Base-by-base conservation (phyloP, 35 echinoderm and acorn worm species). In the Heliocidaris tuberculata region DNA sequence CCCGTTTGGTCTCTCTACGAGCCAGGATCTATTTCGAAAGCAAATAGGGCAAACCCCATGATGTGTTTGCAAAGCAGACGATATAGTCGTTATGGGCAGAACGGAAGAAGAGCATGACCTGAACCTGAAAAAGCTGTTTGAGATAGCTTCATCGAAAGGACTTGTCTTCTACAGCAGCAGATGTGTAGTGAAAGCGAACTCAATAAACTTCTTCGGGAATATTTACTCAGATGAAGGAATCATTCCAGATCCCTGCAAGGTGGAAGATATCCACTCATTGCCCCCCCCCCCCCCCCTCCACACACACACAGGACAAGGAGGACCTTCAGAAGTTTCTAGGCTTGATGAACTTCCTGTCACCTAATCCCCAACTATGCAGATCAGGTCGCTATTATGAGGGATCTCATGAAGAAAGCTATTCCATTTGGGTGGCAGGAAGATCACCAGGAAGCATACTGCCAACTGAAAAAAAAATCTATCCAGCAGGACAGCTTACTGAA, bases 141-240 rank as follows among this genome's bases (percentile, higher is more conserved):
- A 94, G 42, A 94, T 29, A 61, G 96, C 95, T 17, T 9, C 85
- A 47, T 52, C 30, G 10, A 94, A 95, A 86, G 96, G 96, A 27
- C 94, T 95, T 9, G 95, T 96, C 48, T 95, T 97, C 94, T 96
- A 96, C 94, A 95, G 85, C 48, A 54, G 86, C 30, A 98, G 96
- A 49, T 96, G 97, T 92, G 70, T 21, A 7, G 96, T 97, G 3
- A 97, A 97, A 52, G n/a, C n/a, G n/a, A n/a, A n/a, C n/a, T n/a
- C n/a, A n/a, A n/a, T n/a, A n/a, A n/a, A n/a, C n/a, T n/a, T n/a
- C n/a, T n/a, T n/a, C n/a, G n/a, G n/a, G n/a, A n/a, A n/a, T n/a
- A n/a, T n/a, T n/a, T n/a, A n/a, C n/a, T n/a, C n/a, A n/a, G n/a
- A n/a, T n/a, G n/a, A n/a, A n/a, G n/a, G n/a, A n/a, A n/a, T n/a